Evolutionary conservation across 2,888 invertebrate genomes (phyloP).

Genomic region (Lucinisca nassula): DNA sequence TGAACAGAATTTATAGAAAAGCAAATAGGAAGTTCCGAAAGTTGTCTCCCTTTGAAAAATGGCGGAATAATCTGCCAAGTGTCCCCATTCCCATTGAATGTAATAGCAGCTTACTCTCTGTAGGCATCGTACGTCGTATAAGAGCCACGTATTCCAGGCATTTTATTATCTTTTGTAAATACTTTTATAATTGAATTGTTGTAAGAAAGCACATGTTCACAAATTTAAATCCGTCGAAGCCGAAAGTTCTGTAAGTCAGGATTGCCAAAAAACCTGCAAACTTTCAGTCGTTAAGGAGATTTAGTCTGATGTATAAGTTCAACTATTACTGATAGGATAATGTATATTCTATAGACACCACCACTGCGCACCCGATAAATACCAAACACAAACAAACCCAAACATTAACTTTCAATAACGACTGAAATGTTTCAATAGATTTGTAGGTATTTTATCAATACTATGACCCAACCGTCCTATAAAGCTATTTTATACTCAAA

Average conservation of each 20-base stretch:
- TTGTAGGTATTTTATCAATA: neutral
- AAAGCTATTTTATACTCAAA: neutral
- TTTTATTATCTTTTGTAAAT: too few relatives aligned
- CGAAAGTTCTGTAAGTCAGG: too few relatives aligned
- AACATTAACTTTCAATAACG: conserved; percentile 58
- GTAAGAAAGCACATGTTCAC: too few relatives aligned
- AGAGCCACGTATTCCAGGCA: conserved; percentile 47
- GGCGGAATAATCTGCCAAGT: too few relatives aligned
- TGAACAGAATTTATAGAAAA: too few relatives aligned
- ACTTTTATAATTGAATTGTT: too few relatives aligned
- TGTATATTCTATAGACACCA: neutral
- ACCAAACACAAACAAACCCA: conserved; percentile 51
- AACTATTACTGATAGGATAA: neutral
- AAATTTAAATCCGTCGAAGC: too few relatives aligned
- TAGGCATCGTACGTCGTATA: conserved; percentile 69
- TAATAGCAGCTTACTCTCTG: conserved; percentile 60
- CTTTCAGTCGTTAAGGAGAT: neutral
- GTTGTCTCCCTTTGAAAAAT: too few relatives aligned
- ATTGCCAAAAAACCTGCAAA: too few relatives aligned
- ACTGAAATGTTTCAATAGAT: conserved; percentile 1
- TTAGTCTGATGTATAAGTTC: neutral
- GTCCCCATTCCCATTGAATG: too few relatives aligned
- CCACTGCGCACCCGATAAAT: conserved; percentile 22
- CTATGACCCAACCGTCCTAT: neutral
- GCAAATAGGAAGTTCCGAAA: too few relatives aligned